These are phyloP conservation scores for Zophobas atratus DNA, from an alignment of 1,140 invertebrate species.

Conservation along the genomic window DNA sequence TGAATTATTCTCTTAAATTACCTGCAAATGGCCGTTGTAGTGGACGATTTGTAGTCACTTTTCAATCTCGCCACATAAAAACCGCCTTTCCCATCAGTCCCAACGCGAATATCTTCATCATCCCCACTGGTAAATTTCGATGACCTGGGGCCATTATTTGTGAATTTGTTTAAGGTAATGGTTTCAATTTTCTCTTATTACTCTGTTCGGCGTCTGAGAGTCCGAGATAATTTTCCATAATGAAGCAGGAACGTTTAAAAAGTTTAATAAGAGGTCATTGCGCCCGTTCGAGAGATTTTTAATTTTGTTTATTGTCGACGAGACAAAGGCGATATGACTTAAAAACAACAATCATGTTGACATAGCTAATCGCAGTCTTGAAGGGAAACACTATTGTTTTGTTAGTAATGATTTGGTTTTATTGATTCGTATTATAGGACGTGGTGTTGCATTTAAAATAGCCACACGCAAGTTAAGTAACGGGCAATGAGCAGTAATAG, in stretches of 20 bases:
- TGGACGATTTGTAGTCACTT: slow-evolving; percentile 2
- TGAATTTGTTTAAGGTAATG: slow-evolving; percentile 17
- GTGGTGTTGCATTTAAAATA: slow-evolving; percentile 31
- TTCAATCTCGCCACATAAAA: background rate
- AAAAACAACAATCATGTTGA: slow-evolving; percentile 28
- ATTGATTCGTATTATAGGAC: slow-evolving; percentile 10
- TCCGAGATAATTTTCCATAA: slow-evolving; percentile 37
- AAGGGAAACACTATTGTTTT: slow-evolving; percentile 16
- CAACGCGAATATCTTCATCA: background rate
- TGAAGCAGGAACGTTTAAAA: slow-evolving; percentile 27
- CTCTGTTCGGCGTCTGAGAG: background rate
- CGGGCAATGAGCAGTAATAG: slow-evolving; percentile 34
- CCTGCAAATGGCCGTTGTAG: slow-evolving; percentile 35
- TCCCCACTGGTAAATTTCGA: background rate
- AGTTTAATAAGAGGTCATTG: slow-evolving; percentile 36
- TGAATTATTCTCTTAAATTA: slow-evolving; percentile 42
- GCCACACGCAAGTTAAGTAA: slow-evolving; percentile 17
- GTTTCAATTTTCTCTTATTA: slow-evolving; percentile 36
- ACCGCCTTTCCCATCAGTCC: slow-evolving; percentile 1
- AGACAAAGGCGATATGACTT: slow-evolving; percentile 23
- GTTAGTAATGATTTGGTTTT: slow-evolving; percentile 25
- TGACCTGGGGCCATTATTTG: slow-evolving; percentile 3
- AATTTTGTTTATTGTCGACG: slow-evolving; percentile 11
- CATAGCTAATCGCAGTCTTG: background rate
- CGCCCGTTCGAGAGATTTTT: slow-evolving; percentile 8